Base-by-base conservation (phyloP, 2,113 vertebrate genomes). In the Bubo scandiacus region DNA sequence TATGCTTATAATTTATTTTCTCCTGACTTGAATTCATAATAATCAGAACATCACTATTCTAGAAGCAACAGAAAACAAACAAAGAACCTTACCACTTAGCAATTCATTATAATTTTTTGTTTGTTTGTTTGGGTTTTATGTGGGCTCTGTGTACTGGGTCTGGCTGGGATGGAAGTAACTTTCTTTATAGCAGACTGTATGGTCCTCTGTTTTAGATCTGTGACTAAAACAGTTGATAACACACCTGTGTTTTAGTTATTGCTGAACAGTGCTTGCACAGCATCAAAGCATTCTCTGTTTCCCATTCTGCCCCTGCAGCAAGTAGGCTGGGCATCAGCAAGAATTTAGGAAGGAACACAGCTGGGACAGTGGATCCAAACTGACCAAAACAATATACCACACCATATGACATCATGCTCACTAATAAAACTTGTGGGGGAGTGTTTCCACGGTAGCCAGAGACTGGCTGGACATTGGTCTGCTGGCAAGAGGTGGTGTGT, bases 61-160 rank as follows among this genome's bases (percentile, higher is more conserved):
- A 84, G 32, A 88, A 90, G 5, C 10, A 52, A 71, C 72, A 73
- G 14, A 52, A 79, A 81, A 30, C 2, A 78, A 78, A 34, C 1
- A 62, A 18, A 51, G 3, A 72, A 27, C 1, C 4, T 43, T 55
- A 62, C 4, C 9, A 61, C 12, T 59, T 34, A 55, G 29, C 0
- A 75, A 57, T n/a, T 63, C 1, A 22, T 71, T 54, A 55, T 7
- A 12, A 1, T 30, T 25, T 26, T 57, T 45, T 42, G 3, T 52
- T 62, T 32, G 0, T 55, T 49, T 90, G 0, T 12, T 81, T 51
- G 8, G 17, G 17, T 45, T 45, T 66, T 74, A 12, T 9, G 12
- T 40, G 6, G 3, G 3, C 0, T 68, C 2, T 43, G 2, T 58
- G 14, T 68, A 32, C 8, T 38, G 32, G 2, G 5, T 51, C 10